phyloP scores from a whole-genome alignment of 2,113 vertebrate genomes.

The Dasyurus viverrinus region DNA sequence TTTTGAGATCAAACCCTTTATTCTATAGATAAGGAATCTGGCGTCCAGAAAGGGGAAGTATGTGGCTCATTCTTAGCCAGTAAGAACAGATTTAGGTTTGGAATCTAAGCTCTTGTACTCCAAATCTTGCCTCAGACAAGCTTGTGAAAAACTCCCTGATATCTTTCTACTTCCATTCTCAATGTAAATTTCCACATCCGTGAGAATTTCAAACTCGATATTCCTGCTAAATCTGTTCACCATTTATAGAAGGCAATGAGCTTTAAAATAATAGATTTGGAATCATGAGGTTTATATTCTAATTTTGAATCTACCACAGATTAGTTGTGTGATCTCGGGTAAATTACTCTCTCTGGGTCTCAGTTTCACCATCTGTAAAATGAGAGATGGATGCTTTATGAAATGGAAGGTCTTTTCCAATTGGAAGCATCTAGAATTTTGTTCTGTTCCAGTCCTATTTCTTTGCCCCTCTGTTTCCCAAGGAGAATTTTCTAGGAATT shows the following conservation, averaged over 20 bases:
- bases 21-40: not conserved
- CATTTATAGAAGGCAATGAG: not conserved
- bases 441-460: not conserved
- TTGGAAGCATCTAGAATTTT: not conserved
- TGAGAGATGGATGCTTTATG: not conserved
- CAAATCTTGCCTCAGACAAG: not conserved
- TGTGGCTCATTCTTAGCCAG: not conserved
- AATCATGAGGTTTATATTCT: not conserved
- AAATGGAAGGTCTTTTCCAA: not conserved
- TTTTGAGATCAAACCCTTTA: not conserved
- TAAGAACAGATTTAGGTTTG: not conserved
- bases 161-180: not conserved
- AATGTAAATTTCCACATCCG: not conserved
- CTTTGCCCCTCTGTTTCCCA: slow-evolving; percentile 23
- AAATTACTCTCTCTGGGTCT: not conserved
- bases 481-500: slow-evolving; percentile 7
- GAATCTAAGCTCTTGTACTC: not conserved
- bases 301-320: not conserved
- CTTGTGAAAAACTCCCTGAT: not conserved
- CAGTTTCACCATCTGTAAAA: not conserved
- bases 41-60: not conserved
- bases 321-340: not conserved
- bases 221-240: not conserved
- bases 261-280: not conserved
- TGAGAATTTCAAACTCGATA: not conserved